Evolutionary conservation across 1,140 invertebrate species (phyloP).

Genomic region (Limonius californicus): DNA sequence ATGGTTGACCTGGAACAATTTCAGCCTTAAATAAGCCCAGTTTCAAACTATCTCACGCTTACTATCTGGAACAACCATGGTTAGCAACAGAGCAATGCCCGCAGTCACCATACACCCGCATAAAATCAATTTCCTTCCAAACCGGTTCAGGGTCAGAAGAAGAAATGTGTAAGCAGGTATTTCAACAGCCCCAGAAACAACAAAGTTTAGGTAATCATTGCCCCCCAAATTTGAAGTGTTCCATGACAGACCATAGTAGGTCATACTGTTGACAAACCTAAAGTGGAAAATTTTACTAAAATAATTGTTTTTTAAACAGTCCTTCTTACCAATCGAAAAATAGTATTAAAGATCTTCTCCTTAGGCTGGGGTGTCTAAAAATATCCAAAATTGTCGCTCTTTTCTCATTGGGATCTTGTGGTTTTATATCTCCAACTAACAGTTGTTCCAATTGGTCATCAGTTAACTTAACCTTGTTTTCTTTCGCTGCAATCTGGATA

Average conservation of each 20-base stretch:
- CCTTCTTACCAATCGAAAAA: slow-evolving; percentile 78
- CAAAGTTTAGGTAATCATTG: slow-evolving; percentile 72
- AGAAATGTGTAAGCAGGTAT: slow-evolving; percentile 70
- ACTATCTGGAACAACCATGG: slow-evolving; percentile 58
- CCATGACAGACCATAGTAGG: slow-evolving; percentile 80
- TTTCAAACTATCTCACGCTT: too few species aligned
- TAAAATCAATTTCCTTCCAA: slow-evolving; percentile 66
- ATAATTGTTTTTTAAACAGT: background rate
- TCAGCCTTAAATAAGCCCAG: background rate
- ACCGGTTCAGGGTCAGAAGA: slow-evolving; percentile 66
- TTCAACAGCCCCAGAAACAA: slow-evolving; percentile 72
- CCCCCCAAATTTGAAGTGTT: slow-evolving; percentile 71
- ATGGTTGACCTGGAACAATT: slow-evolving; percentile 51
- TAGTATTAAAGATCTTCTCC: slow-evolving; percentile 66
- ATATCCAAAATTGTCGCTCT: slow-evolving; percentile 63
- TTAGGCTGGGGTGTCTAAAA: slow-evolving; percentile 66
- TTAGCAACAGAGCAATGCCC: slow-evolving; percentile 58
- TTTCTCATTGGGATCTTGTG: slow-evolving; percentile 42
- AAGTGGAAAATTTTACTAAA: slow-evolving; percentile 22
- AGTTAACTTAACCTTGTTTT: slow-evolving; percentile 60
- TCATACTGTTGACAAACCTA: slow-evolving; percentile 73
- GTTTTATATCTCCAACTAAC: slow-evolving; percentile 48
- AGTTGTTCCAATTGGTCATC: slow-evolving; percentile 55
- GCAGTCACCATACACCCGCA: slow-evolving; percentile 67
- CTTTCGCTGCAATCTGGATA: slow-evolving; percentile 64